These are phyloP conservation scores for Troilus luridus DNA, from an alignment of 2,888 invertebrate species.

Conservation along the genomic window DNA sequence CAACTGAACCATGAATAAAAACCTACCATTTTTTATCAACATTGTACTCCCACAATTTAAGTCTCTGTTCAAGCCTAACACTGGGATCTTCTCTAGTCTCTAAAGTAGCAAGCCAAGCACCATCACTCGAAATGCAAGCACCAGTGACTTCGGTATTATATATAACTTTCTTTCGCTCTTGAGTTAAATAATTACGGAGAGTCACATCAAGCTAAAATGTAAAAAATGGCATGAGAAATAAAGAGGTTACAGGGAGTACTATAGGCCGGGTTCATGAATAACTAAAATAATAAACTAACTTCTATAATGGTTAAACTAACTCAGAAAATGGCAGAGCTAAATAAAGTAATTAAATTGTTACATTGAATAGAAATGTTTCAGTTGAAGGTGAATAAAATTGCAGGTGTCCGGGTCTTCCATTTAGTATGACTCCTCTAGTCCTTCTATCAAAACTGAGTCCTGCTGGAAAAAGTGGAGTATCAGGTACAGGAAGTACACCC, in stretches of 20 bases:
- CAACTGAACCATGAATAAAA: neutral
- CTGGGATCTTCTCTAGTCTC: slow-evolving; percentile 76
- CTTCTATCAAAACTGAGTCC: slow-evolving; percentile 76
- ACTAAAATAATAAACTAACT: neutral
- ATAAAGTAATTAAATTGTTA: slow-evolving; percentile 9
- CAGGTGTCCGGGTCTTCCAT: slow-evolving; percentile 81
- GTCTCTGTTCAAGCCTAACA: slow-evolving; percentile 75
- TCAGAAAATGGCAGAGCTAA: neutral
- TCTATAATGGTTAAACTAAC: neutral
- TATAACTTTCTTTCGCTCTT: slow-evolving; percentile 74
- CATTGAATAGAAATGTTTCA: slow-evolving; percentile 78
- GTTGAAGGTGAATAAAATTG: slow-evolving; percentile 81
- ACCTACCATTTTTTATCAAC: slow-evolving; percentile 60
- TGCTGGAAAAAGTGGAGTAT: slow-evolving; percentile 72
- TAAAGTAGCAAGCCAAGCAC: slow-evolving; percentile 82
- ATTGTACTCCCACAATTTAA: slow-evolving; percentile 80
- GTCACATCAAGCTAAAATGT: slow-evolving; percentile 78
- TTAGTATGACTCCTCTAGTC: slow-evolving; percentile 77
- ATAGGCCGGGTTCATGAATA: too few species aligned
- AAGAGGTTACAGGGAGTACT: neutral
- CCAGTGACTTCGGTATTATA: slow-evolving; percentile 78
- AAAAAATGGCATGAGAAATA: slow-evolving; percentile 54
- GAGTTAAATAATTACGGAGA: slow-evolving; percentile 78
- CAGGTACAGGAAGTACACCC: slow-evolving; percentile 71
- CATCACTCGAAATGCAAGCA: slow-evolving; percentile 77